A percentile compares a stretch with the other conserved stretches of the same genome.
Conservation (phyloP, 1,140 invertebrate genomes). For the Camponotus floridanus region DNA sequence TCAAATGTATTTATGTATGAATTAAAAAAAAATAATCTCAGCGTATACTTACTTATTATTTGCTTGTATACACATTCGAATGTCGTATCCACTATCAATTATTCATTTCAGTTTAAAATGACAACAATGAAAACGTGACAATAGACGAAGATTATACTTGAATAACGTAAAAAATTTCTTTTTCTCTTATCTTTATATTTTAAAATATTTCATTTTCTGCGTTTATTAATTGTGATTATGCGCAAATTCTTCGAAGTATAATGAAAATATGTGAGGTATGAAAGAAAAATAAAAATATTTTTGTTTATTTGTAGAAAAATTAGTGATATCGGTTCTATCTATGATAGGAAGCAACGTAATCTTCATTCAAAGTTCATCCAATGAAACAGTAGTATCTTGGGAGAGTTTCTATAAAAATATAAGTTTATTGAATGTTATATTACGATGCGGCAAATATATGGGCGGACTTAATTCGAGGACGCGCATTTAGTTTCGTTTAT, state of each 20-base stretch:
- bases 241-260: constrained; percentile 10
- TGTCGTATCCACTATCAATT: neutral
- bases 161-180: neutral
- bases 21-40: constrained; percentile 5
- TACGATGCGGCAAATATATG: neutral
- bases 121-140: neutral
- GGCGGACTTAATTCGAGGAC: neutral
- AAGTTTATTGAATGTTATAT: constrained; percentile 48
- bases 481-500: constrained; percentile 63
- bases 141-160: neutral
- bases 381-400: neutral
- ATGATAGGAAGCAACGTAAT: neutral
- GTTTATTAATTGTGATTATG: constrained; percentile 28
- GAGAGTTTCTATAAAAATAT: constrained; percentile 63
- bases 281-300: neutral
- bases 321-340: neutral
- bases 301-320: neutral
- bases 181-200: neutral
- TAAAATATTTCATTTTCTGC: neutral
- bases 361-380: neutral
- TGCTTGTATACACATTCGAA: neutral
- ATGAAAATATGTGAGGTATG: neutral
- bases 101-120: neutral
- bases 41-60: constrained; percentile 12
- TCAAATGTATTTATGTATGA: neutral